Evolutionary conservation across 1,140 invertebrate species (phyloP), one percentile per base, ranked within the genome.

Genomic region (Halictus rubicundus): DNA sequence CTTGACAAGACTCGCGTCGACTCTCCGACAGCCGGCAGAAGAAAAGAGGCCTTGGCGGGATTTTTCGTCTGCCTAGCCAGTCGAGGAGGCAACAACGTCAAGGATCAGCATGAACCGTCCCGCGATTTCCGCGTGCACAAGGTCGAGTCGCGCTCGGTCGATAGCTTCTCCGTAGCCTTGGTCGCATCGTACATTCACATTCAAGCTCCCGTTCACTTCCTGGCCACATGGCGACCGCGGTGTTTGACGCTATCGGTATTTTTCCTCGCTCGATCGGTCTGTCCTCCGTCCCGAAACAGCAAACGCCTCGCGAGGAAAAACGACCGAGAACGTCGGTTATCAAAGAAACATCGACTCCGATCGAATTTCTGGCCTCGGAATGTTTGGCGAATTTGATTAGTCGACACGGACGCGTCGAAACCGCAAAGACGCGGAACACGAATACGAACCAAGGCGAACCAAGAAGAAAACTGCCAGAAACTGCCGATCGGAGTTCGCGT

Each of bases 111-210:
- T 21, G 65, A 83, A 68, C 64, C 64, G 60, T 81, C 75, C 78
- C 78, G 63, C 84, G 72, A 86, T 87, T 88, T 89, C 88, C 88
- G 88, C 57, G 74, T 85, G 63, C 23, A 73, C 80, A 87, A 87
- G 81, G 86, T 74, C 75, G 73, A 54, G 27, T 32, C 42, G 54
- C 2, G 32, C 46, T 46, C 77, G 81, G 83, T 87, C 85, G 83
- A 87, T 81, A 84, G 57, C 68, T 86, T 78, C 75, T 88, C 14
- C 60, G 25, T 46, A 89, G 87, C 89, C 87, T 88, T 90, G 88
- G 52, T 89, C 69, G 37, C 66, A 37, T 81, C 78, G 74, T 77
- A 79, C 84, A 82, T 80, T 86, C 79, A 82, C 81, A 81, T 80
- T 77, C 73, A 76, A 68, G 32, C 61, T 79, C 32, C 32, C 79